These are phyloP conservation scores for Latrodectus geometricus DNA, from an alignment of 1,140 invertebrate species.

Conservation along the genomic window DNA sequence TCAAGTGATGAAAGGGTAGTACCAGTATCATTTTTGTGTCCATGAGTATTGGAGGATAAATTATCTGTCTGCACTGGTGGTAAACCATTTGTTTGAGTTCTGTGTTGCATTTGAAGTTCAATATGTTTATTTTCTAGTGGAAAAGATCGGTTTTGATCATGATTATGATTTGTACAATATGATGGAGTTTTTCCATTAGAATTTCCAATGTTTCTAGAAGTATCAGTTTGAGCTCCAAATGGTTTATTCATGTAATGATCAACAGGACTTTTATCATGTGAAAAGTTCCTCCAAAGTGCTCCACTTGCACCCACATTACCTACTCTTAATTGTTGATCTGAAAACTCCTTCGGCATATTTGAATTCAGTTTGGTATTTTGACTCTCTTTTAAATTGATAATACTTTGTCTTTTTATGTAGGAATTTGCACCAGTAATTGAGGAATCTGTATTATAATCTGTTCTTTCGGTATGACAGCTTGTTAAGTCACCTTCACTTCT, in stretches of 20 bases:
- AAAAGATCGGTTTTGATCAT: conserved; percentile 30
- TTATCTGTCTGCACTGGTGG: conserved; percentile 2
- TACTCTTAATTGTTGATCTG: not conserved
- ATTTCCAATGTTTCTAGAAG: conserved; percentile 12
- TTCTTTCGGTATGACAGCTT: conserved; percentile 35
- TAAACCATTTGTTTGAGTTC: conserved; percentile 23
- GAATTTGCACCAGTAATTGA: not conserved
- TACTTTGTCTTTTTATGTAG: not conserved
- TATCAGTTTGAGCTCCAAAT: conserved; percentile 7
- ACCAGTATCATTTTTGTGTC: not conserved
- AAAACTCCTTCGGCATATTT: not conserved
- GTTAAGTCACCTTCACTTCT: conserved; percentile 58
- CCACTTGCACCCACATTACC: not conserved
- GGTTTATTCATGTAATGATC: not conserved
- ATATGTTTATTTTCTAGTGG: not conserved
- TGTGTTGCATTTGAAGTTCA: conserved; percentile 1
- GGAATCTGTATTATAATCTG: conserved; percentile 4
- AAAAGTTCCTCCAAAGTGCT: conserved; percentile 14
- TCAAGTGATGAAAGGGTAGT: conserved; percentile 9
- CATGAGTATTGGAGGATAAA: not conserved
- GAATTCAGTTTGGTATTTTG: not conserved
- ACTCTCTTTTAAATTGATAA: not conserved
- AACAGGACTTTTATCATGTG: not conserved
- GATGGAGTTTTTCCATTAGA: not conserved
- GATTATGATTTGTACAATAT: conserved; percentile 35